Evolutionary conservation across 2,797 vertebrate species (phyloP), one percentile per base, ranked within the genome.

Genomic region (Enteromius anoplus): DNA sequence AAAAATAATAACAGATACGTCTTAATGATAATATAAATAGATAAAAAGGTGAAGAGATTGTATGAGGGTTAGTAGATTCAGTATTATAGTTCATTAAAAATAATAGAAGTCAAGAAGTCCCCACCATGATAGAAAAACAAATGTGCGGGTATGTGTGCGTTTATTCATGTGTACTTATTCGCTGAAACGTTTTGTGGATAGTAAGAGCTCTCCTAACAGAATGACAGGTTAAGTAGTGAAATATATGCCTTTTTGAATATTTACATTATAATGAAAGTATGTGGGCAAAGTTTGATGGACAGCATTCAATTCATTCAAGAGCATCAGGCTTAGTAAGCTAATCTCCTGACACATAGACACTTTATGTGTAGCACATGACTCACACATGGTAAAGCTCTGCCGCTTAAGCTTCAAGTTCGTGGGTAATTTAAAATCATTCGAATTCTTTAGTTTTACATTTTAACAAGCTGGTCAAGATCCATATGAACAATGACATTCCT

Each of bases 91-190:
- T n/a, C 5, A 37, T 32, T 71, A 19, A 32, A 32, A 71, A 19
- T 42, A 49, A 32, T 29, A 72, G 1, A 49, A 29, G 1, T 51
- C 45, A 51, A 72, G 11, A 34, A 29, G 10, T 53, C 32, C 29
- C 1, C 2, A 37, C 11, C 51, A 9, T 75, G 21, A 58, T 15
- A 40, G 32, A 58, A 58, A 58, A 55, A n/a, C 5, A 23, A n/a
- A 21, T 68, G 23, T 55, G 17, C 29, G 4, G 26, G 26, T 26
- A 5, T 37, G 1, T 49, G 14, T 45, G 75, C 68, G 58, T 66
- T 66, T 81, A n/a, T 86, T 84, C 12, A 32, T 78, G 9, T 51
- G 29, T 51, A 51, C 1, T 23, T 79, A 40, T 29, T 78, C 34
- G 19, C 29, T 62, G 29, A 11, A 51, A 60, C 10, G 26, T 60